Evolutionary conservation across 2,888 invertebrate genomes (phyloP).

Genomic region (Thelaira solivaga): DNA sequence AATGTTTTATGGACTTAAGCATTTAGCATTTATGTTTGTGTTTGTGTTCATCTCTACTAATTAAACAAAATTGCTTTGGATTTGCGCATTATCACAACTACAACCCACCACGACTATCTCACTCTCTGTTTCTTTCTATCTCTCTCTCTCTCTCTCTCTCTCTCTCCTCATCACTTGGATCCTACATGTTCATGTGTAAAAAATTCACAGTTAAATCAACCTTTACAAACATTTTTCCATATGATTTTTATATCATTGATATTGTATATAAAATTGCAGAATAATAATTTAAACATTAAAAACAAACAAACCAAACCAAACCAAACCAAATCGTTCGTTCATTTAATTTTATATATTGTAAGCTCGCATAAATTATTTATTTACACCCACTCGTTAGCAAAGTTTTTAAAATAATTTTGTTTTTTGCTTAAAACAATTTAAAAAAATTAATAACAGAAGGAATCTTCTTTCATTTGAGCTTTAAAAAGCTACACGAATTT

Average conservation of each 20-base stretch:
- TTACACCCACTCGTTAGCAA: not conserved
- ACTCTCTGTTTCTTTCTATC: not conserved
- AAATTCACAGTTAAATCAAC: not conserved
- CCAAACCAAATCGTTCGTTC: too few species aligned
- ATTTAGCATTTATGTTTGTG: too few species aligned
- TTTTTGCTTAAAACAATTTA: not conserved
- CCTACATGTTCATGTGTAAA: not conserved
- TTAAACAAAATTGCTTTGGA: too few species aligned
- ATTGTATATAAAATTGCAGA: slow-evolving; percentile 61
- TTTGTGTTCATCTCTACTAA: too few species aligned
- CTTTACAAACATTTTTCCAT: not conserved
- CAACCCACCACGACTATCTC: not conserved
- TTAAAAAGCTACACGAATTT: not conserved
- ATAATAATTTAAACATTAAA: slow-evolving; percentile 36
- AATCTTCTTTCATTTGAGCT: not conserved
- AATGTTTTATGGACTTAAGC: too few species aligned
- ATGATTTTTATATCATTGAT: slow-evolving; percentile 38
- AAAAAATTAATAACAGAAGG: not conserved
- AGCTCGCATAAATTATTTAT: slow-evolving; percentile 1
- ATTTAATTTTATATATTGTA: not conserved
- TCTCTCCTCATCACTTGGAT: not conserved
- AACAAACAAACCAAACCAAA: slow-evolving; percentile 18
- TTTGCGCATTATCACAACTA: not conserved
- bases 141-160: not conserved
- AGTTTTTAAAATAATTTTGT: not conserved